These are phyloP conservation scores for Grammomys surdaster DNA, from an alignment of 2,113 vertebrate species.

Conservation along the genomic window DNA sequence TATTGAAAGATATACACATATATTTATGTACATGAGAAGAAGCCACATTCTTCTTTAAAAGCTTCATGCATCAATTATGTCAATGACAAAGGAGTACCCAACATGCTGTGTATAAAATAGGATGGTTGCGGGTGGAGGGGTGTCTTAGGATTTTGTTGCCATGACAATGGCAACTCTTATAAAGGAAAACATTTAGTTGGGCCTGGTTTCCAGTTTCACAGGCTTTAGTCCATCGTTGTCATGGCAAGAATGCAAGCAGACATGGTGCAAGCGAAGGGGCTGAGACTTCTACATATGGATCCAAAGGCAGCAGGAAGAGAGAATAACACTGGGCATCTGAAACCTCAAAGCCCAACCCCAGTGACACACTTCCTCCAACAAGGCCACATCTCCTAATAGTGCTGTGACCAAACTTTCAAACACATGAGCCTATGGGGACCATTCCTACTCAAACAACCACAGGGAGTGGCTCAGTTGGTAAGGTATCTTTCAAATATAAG, in stretches of 20 bases:
- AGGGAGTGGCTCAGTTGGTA: not conserved
- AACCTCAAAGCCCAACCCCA: not conserved
- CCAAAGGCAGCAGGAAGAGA: not conserved
- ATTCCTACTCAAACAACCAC: too few species aligned
- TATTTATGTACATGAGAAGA: not conserved
- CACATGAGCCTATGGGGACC: not conserved
- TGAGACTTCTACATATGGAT: not conserved
- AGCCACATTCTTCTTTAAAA: not conserved
- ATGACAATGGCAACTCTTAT: not conserved
- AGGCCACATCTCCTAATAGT: not conserved
- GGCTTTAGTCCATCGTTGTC: not conserved
- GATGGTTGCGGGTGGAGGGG: not conserved
- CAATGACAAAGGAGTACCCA: not conserved
- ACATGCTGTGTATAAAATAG: not conserved
- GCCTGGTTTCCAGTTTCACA: not conserved
- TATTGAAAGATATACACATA: not conserved
- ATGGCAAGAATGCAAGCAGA: not conserved
- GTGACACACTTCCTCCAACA: not conserved
- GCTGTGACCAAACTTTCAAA: not conserved
- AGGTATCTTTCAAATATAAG: not conserved
- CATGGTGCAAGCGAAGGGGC: not conserved
- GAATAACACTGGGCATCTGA: not conserved
- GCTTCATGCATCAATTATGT: not conserved
- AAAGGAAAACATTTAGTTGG: not conserved
- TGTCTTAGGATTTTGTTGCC: not conserved